A percentile compares a stretch with the other conserved stretches of the same genome.
These are phyloP conservation scores for Melanocharis versteri DNA, from an alignment of 2,113 vertebrate genomes.

Conservation along the genomic window DNA sequence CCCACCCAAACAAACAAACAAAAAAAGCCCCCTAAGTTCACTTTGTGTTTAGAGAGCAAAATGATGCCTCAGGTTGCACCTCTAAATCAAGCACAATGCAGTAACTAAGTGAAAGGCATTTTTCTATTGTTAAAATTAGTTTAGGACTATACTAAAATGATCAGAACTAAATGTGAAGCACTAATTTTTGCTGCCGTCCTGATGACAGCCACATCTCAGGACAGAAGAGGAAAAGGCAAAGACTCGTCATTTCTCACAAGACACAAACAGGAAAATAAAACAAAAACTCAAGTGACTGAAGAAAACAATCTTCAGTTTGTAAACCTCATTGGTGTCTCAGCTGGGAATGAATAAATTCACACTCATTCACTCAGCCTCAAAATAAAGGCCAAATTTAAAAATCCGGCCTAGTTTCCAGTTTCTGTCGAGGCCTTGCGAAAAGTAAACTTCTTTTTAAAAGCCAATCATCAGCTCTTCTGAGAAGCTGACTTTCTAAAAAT, in stretches of 20 bases:
- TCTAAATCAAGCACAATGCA: not conserved
- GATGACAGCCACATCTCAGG: not conserved
- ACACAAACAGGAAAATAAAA: not conserved
- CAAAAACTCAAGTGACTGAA: not conserved
- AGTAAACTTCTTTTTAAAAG: not conserved
- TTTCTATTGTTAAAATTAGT: not conserved
- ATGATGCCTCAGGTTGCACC: not conserved
- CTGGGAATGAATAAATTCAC: not conserved
- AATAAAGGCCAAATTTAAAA: not conserved
- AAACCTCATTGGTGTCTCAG: not conserved
- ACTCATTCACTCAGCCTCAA: not conserved
- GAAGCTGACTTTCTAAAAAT: not conserved
- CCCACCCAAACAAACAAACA: too few species aligned
- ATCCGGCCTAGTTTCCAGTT: not conserved
- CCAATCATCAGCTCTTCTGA: not conserved
- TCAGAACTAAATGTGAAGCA: not conserved
- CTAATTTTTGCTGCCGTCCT: not conserved
- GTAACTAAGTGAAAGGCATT: accelerated
- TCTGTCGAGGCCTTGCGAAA: not conserved
- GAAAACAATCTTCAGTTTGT: not conserved
- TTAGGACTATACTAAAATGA: not conserved
- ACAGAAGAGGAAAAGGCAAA: not conserved
- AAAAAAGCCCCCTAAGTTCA: not conserved
- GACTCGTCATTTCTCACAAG: not conserved
- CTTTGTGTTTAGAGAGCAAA: not conserved